Conservation (phyloP, 2,113 vertebrate genomes). For the Garra rufa region DNA sequence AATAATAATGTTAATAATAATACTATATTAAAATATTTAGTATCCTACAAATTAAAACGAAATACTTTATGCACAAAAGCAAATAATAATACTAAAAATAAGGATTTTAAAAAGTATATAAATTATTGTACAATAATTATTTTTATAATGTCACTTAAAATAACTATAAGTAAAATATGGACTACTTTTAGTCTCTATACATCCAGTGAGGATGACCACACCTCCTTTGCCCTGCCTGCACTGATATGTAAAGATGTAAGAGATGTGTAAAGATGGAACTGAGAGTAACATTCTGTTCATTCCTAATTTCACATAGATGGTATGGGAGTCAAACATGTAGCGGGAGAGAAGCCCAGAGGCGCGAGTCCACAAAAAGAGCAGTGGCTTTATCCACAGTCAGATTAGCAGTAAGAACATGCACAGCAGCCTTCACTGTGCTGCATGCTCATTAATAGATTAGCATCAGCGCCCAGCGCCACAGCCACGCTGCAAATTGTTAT, state of each 20-base stretch:
- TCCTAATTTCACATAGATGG: background rate
- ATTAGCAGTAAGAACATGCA: conserved; percentile 24
- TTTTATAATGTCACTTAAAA: too few relatives aligned
- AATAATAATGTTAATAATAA: too few relatives aligned
- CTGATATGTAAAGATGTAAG: background rate
- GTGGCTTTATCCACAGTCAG: conserved; percentile 5
- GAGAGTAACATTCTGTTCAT: background rate
- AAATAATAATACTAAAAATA: background rate
- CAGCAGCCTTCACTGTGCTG: background rate
- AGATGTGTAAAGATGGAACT: background rate
- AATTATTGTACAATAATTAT: too few relatives aligned
- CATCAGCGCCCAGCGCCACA: conserved; percentile 9
- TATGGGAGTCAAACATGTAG: background rate
- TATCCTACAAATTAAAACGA: too few relatives aligned
- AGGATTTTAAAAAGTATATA: background rate
- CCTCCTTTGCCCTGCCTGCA: background rate
- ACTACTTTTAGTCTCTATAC: background rate
- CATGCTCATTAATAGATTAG: conserved; percentile 43
- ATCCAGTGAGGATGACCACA: background rate
- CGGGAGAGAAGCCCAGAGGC: background rate
- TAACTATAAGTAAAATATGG: too few relatives aligned
- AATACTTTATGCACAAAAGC: too few relatives aligned
- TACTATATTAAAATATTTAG: too few relatives aligned
- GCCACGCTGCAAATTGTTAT: conserved; percentile 39
- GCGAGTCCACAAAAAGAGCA: background rate